Evolutionary conservation across 2,113 vertebrate genomes (phyloP).

Genomic region (Sisor rabdophorus): DNA sequence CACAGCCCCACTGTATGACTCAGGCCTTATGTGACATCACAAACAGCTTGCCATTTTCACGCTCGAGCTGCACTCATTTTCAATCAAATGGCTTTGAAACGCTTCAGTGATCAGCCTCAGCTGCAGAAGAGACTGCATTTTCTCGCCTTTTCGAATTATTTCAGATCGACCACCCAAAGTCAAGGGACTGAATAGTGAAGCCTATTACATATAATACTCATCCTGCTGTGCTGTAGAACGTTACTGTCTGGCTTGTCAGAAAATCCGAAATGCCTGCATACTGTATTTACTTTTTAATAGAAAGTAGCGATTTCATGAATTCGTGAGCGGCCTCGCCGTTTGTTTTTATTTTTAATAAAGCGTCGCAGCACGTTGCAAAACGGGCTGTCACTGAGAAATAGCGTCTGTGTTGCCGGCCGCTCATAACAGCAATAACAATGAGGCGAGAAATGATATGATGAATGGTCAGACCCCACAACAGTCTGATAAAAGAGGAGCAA

Average conservation of each 20-base stretch:
- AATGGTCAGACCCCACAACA: constrained; percentile 36
- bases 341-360: not conserved
- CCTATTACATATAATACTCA: constrained; percentile 37
- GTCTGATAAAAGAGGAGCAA: constrained; percentile 42
- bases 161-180: constrained; percentile 44
- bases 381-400: constrained; percentile 26
- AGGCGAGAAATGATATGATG: constrained; percentile 24
- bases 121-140: constrained; percentile 50
- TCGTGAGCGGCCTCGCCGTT: not conserved
- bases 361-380: not conserved
- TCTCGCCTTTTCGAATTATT: constrained; percentile 48
- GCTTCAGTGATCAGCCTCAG: constrained; percentile 50
- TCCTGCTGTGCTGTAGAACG: constrained; percentile 21
- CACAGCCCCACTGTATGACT: constrained; percentile 46
- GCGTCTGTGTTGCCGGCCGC: constrained; percentile 10
- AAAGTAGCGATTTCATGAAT: constrained; percentile 18
- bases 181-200: constrained; percentile 43
- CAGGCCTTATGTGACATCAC: constrained; percentile 53
- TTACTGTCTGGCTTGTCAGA: constrained; percentile 35
- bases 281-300: constrained; percentile 6
- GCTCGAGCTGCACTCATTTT: constrained; percentile 53
- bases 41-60: constrained; percentile 55
- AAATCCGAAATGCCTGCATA: constrained; percentile 13
- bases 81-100: constrained; percentile 55
- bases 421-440: constrained; percentile 38